These are phyloP conservation scores for Ephydatia muelleri DNA, from an alignment of 37 sponge, comb jelly and placozoan species.

Conservation along the genomic window DNA sequence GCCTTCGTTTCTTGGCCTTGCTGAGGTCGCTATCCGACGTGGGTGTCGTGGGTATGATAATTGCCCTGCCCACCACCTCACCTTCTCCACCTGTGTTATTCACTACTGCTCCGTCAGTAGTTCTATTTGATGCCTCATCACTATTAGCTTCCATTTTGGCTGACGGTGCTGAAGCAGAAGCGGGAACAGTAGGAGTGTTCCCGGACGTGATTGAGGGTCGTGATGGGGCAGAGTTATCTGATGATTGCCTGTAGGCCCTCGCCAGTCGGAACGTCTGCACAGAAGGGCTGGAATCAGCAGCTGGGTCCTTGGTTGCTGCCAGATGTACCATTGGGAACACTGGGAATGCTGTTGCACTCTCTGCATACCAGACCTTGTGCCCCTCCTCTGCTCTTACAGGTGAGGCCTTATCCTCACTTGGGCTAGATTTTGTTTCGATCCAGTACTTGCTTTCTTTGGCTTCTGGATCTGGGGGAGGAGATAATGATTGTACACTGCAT, in stretches of 20 bases:
- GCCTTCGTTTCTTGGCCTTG: neutral
- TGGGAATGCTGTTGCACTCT: neutral
- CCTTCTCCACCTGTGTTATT: no score
- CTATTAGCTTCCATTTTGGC: neutral
- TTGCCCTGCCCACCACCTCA: neutral
- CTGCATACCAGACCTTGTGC: neutral
- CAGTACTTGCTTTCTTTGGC: neutral
- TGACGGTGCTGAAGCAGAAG: neutral
- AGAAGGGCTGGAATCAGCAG: neutral
- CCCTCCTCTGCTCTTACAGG: neutral
- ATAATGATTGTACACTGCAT: neutral
- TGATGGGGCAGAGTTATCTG: neutral
- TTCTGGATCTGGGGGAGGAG: neutral
- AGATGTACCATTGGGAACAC: neutral
- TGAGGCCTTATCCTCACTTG: neutral
- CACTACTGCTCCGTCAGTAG: no score
- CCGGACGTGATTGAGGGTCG: neutral
- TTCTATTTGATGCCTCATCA: no score
- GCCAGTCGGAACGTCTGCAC: neutral
- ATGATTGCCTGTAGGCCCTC: neutral
- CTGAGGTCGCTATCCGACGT: neutral
- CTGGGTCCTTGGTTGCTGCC: neutral
- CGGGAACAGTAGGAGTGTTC: neutral
- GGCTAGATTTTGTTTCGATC: neutral
- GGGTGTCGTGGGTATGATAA: neutral